phyloP scores from a whole-genome alignment of 2,797 vertebrate species.

The Enteromius viviparus region DNA sequence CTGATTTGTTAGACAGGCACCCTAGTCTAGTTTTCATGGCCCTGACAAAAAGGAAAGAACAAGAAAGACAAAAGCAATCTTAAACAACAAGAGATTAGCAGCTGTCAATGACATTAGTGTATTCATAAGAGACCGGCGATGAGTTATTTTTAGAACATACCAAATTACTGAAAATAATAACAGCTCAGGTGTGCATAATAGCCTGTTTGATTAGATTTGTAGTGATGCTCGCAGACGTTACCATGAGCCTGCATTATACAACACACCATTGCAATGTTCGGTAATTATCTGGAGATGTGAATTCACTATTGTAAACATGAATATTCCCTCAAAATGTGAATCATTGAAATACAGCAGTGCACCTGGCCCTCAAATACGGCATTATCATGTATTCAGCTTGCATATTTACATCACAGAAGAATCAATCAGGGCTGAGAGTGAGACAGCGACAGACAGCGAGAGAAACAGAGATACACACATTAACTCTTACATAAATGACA shows the following conservation, averaged over 20 bases:
- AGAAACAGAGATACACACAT: neutral
- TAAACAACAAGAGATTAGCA: conserved; percentile 21
- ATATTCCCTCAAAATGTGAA: conserved; percentile 37
- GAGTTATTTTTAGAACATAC: conserved; percentile 33
- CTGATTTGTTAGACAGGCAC: conserved; percentile 95
- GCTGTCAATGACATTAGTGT: conserved; percentile 15
- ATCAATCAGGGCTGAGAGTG: conserved; percentile 37
- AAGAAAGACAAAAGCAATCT: neutral
- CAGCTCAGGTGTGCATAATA: conserved; percentile 42
- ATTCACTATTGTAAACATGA: conserved; percentile 38
- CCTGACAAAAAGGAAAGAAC: conserved; percentile 71
- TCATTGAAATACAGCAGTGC: conserved; percentile 39
- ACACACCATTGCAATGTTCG: conserved; percentile 34
- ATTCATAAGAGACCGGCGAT: neutral
- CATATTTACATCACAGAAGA: conserved; percentile 48
- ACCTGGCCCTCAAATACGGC: conserved; percentile 37
- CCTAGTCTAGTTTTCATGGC: conserved; percentile 96
- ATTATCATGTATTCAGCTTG: conserved; percentile 23
- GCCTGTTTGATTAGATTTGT: conserved; percentile 20
- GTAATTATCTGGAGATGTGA: conserved; percentile 32
- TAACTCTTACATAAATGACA: conserved; percentile 18
- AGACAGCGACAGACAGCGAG: neutral
- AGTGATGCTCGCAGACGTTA: conserved; percentile 22
- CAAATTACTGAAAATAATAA: conserved; percentile 17
- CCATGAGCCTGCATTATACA: conserved; percentile 22